These are phyloP conservation scores for Patella vulgata DNA, from an alignment of 1,140 invertebrate genomes.

Conservation along the genomic window DNA sequence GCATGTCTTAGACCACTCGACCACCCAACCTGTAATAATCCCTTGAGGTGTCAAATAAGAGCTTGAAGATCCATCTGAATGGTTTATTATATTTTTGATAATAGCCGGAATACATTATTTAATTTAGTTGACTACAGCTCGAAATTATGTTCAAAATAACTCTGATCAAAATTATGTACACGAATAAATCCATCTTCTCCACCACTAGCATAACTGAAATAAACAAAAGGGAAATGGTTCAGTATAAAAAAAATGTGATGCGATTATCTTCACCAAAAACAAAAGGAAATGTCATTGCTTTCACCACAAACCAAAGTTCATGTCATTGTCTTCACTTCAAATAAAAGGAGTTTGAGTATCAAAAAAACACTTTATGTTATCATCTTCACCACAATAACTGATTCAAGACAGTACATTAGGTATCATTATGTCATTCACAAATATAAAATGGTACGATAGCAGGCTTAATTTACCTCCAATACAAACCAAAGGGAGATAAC, in stretches of 20 bases:
- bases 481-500: too few relatives aligned
- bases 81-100: neutral
- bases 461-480: too few relatives aligned
- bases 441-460: too few relatives aligned
- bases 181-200: constrained; percentile 99
- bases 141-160: constrained; percentile 97
- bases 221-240: constrained; percentile 23
- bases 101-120: constrained; percentile 17
- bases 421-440: too few relatives aligned
- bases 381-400: too few relatives aligned
- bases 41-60: too few relatives aligned
- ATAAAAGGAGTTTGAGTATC: too few relatives aligned
- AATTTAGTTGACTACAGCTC: constrained; percentile 75
- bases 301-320: neutral
- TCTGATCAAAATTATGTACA: constrained; percentile 94
- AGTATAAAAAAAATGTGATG: neutral
- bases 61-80: constrained; percentile 3
- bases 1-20: too few relatives aligned
- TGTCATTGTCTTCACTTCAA: neutral
- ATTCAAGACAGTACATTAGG: too few relatives aligned
- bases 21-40: too few relatives aligned
- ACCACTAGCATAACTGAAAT: constrained; percentile 86
- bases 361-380: too few relatives aligned
- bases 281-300: neutral
- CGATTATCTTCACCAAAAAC: neutral